Evolutionary conservation across 2,113 vertebrate genomes (phyloP), one percentile per base, ranked within the genome.

Genomic region (Colaptes auratus): DNA sequence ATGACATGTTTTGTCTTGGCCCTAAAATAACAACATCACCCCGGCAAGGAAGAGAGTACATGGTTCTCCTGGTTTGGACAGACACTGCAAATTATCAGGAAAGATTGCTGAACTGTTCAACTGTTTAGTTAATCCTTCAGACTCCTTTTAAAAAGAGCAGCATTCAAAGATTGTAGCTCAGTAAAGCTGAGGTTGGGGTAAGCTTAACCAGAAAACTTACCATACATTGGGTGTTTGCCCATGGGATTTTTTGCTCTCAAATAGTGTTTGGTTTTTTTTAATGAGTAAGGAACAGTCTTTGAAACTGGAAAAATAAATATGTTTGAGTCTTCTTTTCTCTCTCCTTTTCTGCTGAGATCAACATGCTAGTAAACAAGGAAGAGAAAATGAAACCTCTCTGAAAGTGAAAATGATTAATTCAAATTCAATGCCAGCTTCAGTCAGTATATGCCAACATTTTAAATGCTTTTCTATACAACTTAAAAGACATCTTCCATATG

Each of bases 201-300:
- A 39, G 39, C 10, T 39, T 39, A 28, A 42, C 24, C 0, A 1
- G 27, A 48, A 25, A 31, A 69, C 4, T 91, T 69, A 14, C 0
- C 28, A 27, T 6, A 6, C 1, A 0, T 7, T 19, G 24, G 39
- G 39, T 39, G 39, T 52, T 83, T 93, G 16, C 52, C 46, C 60
- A 0, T 3, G 1, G 6, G 48, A 23, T 50, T 35, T 55, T 50
- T 30, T 10, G 0, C 7, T 56, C 42, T 31, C 9, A 39, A n/a
- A 25, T 1, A 28, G 3, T 48, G 25, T 42, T 59, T 39, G 39
- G 36, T 39, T 39, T 39, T 39, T 55, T 73, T 31, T 25, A 12
- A 24, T 60, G 44, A 72, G 39, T 35, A 50, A 82, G 30, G 23
- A 80, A 25, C 19, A 15, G 35, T 55, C 46, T 74, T 66, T 88